Evolutionary conservation across 2,113 vertebrate species (phyloP), one percentile per base, ranked within the genome.

Genomic region (Stomatorhinus ivindoensis): DNA sequence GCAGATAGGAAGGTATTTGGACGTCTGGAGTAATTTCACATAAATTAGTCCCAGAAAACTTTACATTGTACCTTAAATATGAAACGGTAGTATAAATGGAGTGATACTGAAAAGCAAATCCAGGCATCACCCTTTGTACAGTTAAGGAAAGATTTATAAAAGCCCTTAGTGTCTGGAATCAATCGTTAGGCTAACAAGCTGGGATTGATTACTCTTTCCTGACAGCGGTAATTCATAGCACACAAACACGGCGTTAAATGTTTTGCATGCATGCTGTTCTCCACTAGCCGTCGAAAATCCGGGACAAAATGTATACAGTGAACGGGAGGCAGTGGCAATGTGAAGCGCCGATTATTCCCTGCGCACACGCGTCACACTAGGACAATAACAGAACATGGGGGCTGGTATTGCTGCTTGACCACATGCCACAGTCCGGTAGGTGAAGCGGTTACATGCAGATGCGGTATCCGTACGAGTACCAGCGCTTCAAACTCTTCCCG

Each of bases 81-180:
- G 55, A 24, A 82, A n/a, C 35, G 15, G 53, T 31, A 53, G 46
- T 1, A 48, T 15, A 48, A 80, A 53, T 9, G 39, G 69, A 82
- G 24, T 31, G 5, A 15, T 10, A 24, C 61, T 80, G 46, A 76
- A 89, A 21, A 88, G 88, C 27, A 82, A 51, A 31, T 31, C 10
- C 73, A 88, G n/a, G 3, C 65, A 84, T 89, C 80, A 88, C 46
- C 76, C 55, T 76, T 50, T 87, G 86, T 31, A 42, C 46, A 88
- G 89, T 31, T 42, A 47, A 46, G 87, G 82, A 76, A 58, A 87
- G 3, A 90, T 88, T 87, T 47, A 85, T 90, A 91, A 35, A 91
- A 92, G 89, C 58, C 89, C 50, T 92, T 92, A 55, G 91, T 90
- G 61, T 91, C 89, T 90, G 90, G 92, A 90, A 58, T 92, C 88